Conservation (phyloP, 2,888 invertebrate genomes). For the Hyles lineata region DNA sequence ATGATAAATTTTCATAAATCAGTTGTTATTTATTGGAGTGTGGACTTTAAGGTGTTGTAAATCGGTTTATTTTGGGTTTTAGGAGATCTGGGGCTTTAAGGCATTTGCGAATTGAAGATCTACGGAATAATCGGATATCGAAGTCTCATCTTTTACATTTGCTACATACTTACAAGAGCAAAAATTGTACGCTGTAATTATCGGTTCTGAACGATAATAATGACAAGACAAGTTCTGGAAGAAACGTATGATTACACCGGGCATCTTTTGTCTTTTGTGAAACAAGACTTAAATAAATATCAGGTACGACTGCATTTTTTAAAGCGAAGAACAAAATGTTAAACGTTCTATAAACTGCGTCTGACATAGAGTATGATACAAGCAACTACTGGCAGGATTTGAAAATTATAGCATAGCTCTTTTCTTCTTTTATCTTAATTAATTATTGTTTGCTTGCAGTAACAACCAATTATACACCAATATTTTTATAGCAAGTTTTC, state of each 20-base stretch:
- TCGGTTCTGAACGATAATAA: slow-evolving; percentile 56
- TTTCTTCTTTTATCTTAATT: too few species aligned
- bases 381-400: neutral
- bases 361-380: neutral
- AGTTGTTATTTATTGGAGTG: slow-evolving; percentile 81
- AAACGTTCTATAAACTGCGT: neutral
- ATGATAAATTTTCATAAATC: slow-evolving; percentile 85
- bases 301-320: neutral
- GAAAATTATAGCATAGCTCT: neutral
- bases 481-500: too few species aligned
- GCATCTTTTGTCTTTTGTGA: slow-evolving; percentile 19
- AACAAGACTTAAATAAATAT: slow-evolving; percentile 20
- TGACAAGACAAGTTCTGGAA: slow-evolving; percentile 18
- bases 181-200: slow-evolving; percentile 60
- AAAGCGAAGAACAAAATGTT: neutral
- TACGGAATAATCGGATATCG: slow-evolving; percentile 71
- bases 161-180: slow-evolving; percentile 61
- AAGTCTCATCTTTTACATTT: slow-evolving; percentile 66
- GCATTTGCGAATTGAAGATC: slow-evolving; percentile 61
- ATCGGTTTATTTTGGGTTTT: slow-evolving; percentile 77
- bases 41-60: slow-evolving; percentile 81
- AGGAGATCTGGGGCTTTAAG: slow-evolving; percentile 64
- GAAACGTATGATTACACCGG: slow-evolving; percentile 12
- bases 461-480: too few species aligned
- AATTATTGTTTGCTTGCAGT: too few species aligned